Evolutionary conservation across 2,888 invertebrate genomes (phyloP), one percentile per base, ranked within the genome.

Genomic region (Acanthosoma haemorrhoidale): DNA sequence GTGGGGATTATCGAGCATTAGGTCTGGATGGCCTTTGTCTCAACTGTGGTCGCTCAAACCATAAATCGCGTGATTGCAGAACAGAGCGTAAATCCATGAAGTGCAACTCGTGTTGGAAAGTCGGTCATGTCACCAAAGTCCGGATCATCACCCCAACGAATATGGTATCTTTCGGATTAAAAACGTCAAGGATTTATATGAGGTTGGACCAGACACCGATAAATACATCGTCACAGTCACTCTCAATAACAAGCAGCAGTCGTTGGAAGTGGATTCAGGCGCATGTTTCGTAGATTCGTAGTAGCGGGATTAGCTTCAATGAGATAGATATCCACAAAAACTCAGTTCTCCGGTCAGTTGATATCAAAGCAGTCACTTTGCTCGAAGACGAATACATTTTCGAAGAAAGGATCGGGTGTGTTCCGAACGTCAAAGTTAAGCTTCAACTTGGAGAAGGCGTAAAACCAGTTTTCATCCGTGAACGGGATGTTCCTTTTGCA

Each of bases 401-500:
- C n/a, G n/a, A n/a, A n/a, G n/a, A n/a, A n/a, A n/a, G n/a, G n/a
- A n/a, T n/a, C n/a, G n/a, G n/a, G n/a, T 70, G 68, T 58, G 68
- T 70, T 18, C 70, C 51, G 70, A 75, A 70, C 16, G 38, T 60
- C 34, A 18, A 39, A 67, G 67, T 69, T 41, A 34, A 38, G n/a
- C 51, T 71, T 18, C 69, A 58, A 15, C 69, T 71, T n/a, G 18
- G 66, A 58, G 31, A 32, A 11, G 69, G 58, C 16, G 69, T 51
- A 11, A 71, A 71, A 38, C 71, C 71, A 51, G 38, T 43, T 15
- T 70, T 63, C 58, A 70, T 38, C 15, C 18, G 51, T 5, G 68
- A 71, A 38, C 61, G 68, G 8, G 29, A 71, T 36, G 41, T 71
- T 18, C 71, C 71, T 13, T 57, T 61, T 69, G 71, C 71, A 13